These are phyloP conservation scores for Seira musarum DNA, from an alignment of 2,888 invertebrate species.

Conservation along the genomic window DNA sequence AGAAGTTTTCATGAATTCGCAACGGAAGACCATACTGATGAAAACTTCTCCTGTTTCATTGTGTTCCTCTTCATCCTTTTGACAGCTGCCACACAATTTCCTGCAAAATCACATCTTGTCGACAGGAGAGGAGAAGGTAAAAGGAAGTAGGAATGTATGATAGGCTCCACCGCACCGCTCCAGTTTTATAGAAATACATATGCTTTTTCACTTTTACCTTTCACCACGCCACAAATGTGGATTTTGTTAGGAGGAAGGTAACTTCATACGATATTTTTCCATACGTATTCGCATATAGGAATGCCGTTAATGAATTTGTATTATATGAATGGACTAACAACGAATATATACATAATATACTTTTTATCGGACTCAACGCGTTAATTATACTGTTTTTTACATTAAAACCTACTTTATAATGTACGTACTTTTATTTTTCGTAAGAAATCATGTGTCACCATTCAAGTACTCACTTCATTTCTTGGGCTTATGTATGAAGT, in stretches of 20 bases:
- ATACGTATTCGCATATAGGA: no score
- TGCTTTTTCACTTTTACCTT: background rate
- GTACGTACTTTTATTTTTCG: no score
- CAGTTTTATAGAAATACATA: background rate
- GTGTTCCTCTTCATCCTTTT: slow-evolving; percentile 8
- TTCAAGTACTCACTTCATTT: no score
- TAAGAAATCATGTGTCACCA: no score
- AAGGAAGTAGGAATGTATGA: background rate
- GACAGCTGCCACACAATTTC: slow-evolving; percentile 3
- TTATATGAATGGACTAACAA: no score
- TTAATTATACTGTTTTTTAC: no score
- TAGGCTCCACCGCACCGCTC: background rate
- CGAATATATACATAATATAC: no score
- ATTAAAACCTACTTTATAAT: no score
- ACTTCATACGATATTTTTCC: no score
- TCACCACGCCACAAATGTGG: background rate
- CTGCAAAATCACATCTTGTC: background rate
- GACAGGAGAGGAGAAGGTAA: background rate
- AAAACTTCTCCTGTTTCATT: background rate
- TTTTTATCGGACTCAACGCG: no score
- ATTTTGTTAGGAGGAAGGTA: background rate
- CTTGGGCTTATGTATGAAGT: background rate
- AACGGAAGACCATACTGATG: background rate
- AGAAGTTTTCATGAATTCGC: background rate
- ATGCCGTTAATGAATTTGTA: no score